Base-by-base conservation (phyloP, 2,797 vertebrate species). In the Fratercula arctica region DNA sequence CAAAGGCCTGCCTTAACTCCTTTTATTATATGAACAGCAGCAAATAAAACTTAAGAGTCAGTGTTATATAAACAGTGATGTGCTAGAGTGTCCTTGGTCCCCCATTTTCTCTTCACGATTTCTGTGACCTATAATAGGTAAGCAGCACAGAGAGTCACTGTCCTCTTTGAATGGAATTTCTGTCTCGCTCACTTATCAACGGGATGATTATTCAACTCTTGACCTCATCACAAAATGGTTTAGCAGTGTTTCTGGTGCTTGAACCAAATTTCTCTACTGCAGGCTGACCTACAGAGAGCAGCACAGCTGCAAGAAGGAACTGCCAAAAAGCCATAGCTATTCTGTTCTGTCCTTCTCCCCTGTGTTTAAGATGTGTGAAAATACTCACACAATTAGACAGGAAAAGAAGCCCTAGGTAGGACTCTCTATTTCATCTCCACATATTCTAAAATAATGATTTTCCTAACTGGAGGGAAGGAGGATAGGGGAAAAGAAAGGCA, bases 371-470 rank as follows among this genome's bases (percentile, higher is more conserved):
- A 95, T 90, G 84, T 66, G 69, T 93, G 94, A 95, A 96, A 95
- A 94, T 43, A 84, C 61, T 94, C 88, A 94, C 39, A 84, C 93
- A 96, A 95, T 96, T 92, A 97, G 68, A 87, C 20, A 81, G 76
- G 76, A 46, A 93, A 92, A 96, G 90, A 84, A 97, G 41, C 46
- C 85, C 92, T 89, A 91, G 61, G 90, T 87, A 93, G 85, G 43
- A 68, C 54, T 80, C 68, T 59, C 5, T 85, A 84, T 96, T 96
- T 97, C 85, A 97, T 93, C 90, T 96, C 90, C 79, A 76, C 89
- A 87, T 91, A 90, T 94, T 89, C 84, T 96, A 93, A 91, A 93
- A 94, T 94, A 97, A 97, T 88, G 73, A 92, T 89, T 97, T 92
- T 86, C 68, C 90, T 95, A 88, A 92, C 87, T 87, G 67, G 75